Percentiles rank a stretch among this genome's conserved stretches.
phyloP scores from a whole-genome alignment of 2,113 vertebrate genomes.

The Cisticola juncidis region DNA sequence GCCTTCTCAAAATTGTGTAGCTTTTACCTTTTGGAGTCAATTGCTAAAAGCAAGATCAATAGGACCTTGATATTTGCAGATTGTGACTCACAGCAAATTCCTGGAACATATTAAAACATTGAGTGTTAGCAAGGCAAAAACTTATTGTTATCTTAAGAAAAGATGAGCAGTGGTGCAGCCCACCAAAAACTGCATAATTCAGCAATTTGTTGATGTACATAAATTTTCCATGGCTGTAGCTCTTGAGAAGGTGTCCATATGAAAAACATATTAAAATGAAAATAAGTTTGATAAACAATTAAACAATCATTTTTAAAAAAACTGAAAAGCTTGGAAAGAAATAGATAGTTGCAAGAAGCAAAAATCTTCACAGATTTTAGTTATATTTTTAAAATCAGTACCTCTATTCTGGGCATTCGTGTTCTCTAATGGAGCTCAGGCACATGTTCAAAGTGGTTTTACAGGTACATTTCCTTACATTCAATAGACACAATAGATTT shows the following conservation, averaged over 20 bases:
- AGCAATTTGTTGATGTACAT: neutral
- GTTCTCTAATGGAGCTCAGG: constrained; percentile 1
- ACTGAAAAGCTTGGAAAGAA: neutral
- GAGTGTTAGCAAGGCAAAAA: neutral
- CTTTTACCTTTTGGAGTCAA: neutral
- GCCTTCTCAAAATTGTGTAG: neutral
- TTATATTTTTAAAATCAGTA: neutral
- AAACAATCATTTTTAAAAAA: neutral
- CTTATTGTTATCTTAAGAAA: neutral
- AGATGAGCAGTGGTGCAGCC: neutral
- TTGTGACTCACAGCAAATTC: neutral
- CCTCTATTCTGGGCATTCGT: neutral
- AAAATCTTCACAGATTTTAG: neutral
- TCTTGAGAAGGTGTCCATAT: neutral
- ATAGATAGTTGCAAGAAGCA: neutral
- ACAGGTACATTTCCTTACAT: constrained; percentile 41
- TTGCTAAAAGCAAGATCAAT: neutral
- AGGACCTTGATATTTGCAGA: neutral
- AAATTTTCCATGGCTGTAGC: neutral
- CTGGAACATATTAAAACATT: neutral
- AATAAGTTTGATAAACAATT: neutral
- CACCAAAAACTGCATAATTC: neutral
- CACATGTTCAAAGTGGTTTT: constrained; percentile 6
- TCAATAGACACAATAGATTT: constrained; percentile 46
- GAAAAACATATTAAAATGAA: neutral